A percentile compares a stretch with the other conserved stretches of the same genome.
phyloP scores from a whole-genome alignment of 2,888 invertebrate species.

The Blastobasis lacticolella region DNA sequence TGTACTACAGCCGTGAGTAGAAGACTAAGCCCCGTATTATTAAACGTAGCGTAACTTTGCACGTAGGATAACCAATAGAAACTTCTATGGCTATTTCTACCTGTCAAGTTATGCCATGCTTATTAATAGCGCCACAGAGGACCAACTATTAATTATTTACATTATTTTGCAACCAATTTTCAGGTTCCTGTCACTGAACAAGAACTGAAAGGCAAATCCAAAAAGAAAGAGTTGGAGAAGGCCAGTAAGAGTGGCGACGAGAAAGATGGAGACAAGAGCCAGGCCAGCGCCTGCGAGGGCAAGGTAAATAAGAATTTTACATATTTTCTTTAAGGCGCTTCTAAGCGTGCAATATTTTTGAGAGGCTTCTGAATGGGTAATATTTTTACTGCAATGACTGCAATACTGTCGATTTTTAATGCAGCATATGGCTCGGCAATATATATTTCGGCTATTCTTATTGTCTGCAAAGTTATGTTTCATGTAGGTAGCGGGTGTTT shows the following conservation, averaged over 20 bases:
- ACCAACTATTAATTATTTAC: neutral
- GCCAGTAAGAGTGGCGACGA: constrained; percentile 70
- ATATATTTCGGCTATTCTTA: no score
- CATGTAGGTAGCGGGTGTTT: no score
- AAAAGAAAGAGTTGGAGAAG: constrained; percentile 73
- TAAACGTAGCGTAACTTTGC: no score
- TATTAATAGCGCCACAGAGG: no score
- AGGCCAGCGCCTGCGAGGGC: constrained; percentile 56
- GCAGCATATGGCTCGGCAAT: no score
- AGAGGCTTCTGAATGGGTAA: neutral
- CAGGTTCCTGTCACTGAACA: constrained; percentile 82
- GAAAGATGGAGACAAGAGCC: constrained; percentile 59
- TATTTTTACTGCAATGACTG: neutral
- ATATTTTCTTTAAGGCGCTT: no score
- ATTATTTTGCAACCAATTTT: constrained; percentile 7
- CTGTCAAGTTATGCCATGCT: no score
- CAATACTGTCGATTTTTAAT: neutral
- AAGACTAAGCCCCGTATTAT: no score
- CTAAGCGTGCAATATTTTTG: neutral
- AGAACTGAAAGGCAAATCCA: constrained; percentile 75
- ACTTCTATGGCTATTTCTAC: no score
- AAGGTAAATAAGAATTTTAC: constrained; percentile 34
- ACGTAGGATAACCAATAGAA: no score
- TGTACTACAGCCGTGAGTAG: no score
- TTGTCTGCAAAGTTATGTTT: no score